Conservation (phyloP, 2,113 vertebrate species). For the Shinisaurus crocodilurus region DNA sequence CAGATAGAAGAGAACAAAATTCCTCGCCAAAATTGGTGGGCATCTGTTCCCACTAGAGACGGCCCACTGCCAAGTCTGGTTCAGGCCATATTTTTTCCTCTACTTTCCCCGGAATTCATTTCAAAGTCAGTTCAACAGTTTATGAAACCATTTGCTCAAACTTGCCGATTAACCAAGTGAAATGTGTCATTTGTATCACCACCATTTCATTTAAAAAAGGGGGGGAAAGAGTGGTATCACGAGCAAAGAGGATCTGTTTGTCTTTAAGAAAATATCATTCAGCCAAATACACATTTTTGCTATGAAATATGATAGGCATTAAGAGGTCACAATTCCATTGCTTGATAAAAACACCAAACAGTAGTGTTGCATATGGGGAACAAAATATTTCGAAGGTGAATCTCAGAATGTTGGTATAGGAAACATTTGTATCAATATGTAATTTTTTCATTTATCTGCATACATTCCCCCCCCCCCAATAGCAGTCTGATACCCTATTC, state of each 20-base stretch:
- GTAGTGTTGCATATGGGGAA: constrained; percentile 53
- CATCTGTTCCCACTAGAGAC: constrained; percentile 88
- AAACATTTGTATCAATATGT: constrained; percentile 27
- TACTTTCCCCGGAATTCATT: constrained; percentile 78
- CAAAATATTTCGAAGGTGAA: constrained; percentile 59
- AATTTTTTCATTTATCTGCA: neutral
- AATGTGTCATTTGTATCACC: constrained; percentile 85
- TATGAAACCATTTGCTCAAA: constrained; percentile 87
- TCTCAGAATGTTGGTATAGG: constrained; percentile 35
- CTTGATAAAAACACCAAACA: constrained; percentile 46
- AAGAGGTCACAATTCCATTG: constrained; percentile 54
- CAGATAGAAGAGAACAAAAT: constrained; percentile 89
- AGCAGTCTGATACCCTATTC: too few species aligned
- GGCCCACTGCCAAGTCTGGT: constrained; percentile 83
- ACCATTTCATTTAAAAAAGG: constrained; percentile 83
- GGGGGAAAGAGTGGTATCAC: constrained; percentile 86
- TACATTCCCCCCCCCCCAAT: neutral
- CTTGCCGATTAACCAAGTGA: constrained; percentile 87
- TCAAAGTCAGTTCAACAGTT: constrained; percentile 88
- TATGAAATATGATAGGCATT: neutral
- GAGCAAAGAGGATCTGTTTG: constrained; percentile 80
- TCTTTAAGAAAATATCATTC: neutral
- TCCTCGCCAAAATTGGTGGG: constrained; percentile 87
- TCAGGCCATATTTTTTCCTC: constrained; percentile 77
- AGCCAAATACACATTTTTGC: neutral